A percentile compares a stretch with the other conserved stretches of the same genome.
Evolutionary conservation across 37 sponge, comb jelly and placozoan genomes (phyloP).

Genomic region (Eunapius fragilis): DNA sequence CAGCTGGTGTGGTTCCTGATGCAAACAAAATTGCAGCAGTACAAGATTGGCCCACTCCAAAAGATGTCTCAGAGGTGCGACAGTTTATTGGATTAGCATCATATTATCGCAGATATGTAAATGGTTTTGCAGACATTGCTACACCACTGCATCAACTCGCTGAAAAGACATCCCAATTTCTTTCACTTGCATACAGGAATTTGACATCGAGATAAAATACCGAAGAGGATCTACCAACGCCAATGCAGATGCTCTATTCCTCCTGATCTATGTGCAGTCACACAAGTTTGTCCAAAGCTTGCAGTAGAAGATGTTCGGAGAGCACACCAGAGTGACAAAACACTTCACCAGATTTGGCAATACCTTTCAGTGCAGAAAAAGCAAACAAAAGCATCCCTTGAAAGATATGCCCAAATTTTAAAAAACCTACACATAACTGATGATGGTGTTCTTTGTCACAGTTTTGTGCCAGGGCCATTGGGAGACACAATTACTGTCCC

Average conservation of each 20-base stretch:
- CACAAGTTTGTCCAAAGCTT: neutral
- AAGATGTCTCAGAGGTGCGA: conserved; percentile 13
- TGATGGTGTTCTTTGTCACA: conserved; percentile 50
- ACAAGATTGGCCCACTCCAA: conserved; percentile 44
- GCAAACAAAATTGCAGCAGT: conserved; percentile 42
- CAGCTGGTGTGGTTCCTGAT: conserved; percentile 58
- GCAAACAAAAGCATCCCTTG: conserved; percentile 15
- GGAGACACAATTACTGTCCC: conserved; percentile 25
- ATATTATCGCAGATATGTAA: conserved; percentile 60
- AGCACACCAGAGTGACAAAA: neutral
- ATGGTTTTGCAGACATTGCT: conserved; percentile 56
- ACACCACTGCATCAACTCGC: conserved; percentile 52
- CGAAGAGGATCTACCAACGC: conserved; percentile 41
- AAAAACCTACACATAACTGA: conserved; percentile 23
- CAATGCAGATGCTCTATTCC: conserved; percentile 62
- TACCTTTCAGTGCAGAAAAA: neutral
- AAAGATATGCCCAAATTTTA: conserved; percentile 55
- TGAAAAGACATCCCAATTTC: conserved; percentile 39
- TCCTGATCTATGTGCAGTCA: conserved; percentile 14
- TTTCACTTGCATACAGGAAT: conserved; percentile 45
- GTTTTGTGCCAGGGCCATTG: conserved; percentile 22
- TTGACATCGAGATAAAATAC: conserved; percentile 35
- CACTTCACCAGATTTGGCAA: neutral
- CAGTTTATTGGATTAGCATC: conserved; percentile 62
- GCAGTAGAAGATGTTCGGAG: neutral